phyloP scores from a whole-genome alignment of 2,797 vertebrate genomes.

The Ctenosaura bakeri region DNA sequence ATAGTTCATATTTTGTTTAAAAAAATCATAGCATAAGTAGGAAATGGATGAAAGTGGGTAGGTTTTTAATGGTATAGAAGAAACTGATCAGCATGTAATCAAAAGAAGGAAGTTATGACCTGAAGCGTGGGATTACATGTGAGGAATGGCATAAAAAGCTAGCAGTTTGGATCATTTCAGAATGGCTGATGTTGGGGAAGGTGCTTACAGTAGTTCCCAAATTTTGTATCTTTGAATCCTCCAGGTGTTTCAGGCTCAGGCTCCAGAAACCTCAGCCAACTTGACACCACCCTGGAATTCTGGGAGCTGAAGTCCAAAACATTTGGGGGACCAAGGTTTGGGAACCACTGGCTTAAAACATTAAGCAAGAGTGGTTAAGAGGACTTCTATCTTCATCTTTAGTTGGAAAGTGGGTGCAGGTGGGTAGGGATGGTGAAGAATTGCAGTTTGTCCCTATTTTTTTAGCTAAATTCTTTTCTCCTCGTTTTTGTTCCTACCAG shows the following conservation, averaged over 20 bases:
- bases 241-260: no score
- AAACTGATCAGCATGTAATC: not conserved
- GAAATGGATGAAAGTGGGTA: not conserved
- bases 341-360: no score
- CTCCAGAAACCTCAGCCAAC: no score
- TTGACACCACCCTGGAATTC: no score
- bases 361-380: not conserved
- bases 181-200: no score
- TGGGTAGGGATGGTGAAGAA: no score
- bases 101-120: not conserved
- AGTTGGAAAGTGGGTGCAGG: not conserved
- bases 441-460: not conserved
- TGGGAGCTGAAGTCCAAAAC: no score
- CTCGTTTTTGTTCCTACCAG: conserved; percentile 70
- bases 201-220: no score
- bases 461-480: not conserved
- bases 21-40: not conserved
- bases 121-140: not conserved
- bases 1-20: no score
- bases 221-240: no score
- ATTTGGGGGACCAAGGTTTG: no score
- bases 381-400: not conserved
- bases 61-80: not conserved
- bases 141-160: not conserved
- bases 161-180: no score